Evolutionary conservation across 1,140 invertebrate genomes (phyloP), one percentile per base, ranked within the genome.

Genomic region (Metopolophium dirhodum): DNA sequence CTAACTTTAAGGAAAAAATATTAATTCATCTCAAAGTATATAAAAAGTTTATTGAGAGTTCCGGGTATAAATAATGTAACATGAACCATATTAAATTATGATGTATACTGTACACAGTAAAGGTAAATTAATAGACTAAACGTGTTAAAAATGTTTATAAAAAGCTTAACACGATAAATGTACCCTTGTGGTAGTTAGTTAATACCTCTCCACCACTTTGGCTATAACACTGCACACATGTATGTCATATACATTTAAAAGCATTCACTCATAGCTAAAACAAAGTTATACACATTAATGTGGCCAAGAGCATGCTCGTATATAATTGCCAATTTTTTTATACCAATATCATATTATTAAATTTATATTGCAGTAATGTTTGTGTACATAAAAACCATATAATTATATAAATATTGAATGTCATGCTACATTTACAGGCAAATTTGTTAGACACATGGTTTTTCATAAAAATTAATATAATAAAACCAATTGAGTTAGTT

Each of bases 391-490:
- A 85, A 85, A 85, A 85, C 83, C 41, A 85, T 54, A 35, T 89
- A 89, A n/a, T n/a, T n/a, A 77, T 77, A n/a, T 77, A 77, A 77
- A 77, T 77, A n/a, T n/a, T 77, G 30, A 51, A n/a, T 54, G 18
- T 22, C 88, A 90, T 90, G 51, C 49, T 57, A 90, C 51, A 90
- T 54, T 90, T 90, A 57, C 51, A 90, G 49, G 35, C 51, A 41
- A 57, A 57, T 61, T 57, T 90, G 51, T 90, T 51, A 47, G 85
- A 87, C 23, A 49, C 18, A 54, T 54, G 51, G 49, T 54, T 51
- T 89, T 9, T 77, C 14, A 61, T 54, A 90, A 14, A 85, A 61
- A 57, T 22, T 37, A 41, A 37, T 37, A 37, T 37, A 37, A 37
- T 37, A 37, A 35, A 51, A 51, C 35, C 14, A 90, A 57, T 90